Conservation (phyloP, 2,888 invertebrate species). For the Mechanitis messenoides region DNA sequence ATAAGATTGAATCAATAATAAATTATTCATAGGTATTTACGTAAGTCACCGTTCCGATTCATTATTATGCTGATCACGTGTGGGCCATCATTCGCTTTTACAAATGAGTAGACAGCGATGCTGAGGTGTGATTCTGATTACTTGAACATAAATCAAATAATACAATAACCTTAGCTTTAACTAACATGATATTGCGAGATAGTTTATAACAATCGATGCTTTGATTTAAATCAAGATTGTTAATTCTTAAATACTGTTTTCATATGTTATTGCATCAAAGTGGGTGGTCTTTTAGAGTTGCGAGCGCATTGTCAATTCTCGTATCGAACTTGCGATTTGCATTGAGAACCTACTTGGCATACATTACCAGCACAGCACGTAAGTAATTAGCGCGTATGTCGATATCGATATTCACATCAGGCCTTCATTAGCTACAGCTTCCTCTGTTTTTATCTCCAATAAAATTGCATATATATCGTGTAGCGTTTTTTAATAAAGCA, state of each 20-base stretch:
- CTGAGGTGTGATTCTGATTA: slow-evolving; percentile 41
- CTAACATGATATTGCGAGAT: too few species aligned
- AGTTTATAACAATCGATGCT: too few species aligned
- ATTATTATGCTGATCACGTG: slow-evolving; percentile 50
- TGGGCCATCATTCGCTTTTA: slow-evolving; percentile 42
- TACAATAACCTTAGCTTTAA: slow-evolving; percentile 19
- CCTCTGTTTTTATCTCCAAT: slow-evolving; percentile 31
- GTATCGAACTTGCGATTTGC: slow-evolving; percentile 75
- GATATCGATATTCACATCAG: slow-evolving; percentile 65
- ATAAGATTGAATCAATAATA: background rate
- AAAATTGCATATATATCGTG: slow-evolving; percentile 26
- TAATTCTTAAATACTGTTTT: slow-evolving; percentile 34
- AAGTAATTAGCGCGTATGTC: slow-evolving; percentile 65
- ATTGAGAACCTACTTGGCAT: slow-evolving; percentile 69
- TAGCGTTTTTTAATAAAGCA: slow-evolving; percentile 27
- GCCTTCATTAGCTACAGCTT: slow-evolving; percentile 51
- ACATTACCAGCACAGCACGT: slow-evolving; percentile 63
- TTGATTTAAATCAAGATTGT: too few species aligned
- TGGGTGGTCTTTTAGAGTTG: slow-evolving; percentile 71
- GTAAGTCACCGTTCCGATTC: slow-evolving; percentile 38
- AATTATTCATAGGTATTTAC: slow-evolving; percentile 25
- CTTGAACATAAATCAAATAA: slow-evolving; percentile 19
- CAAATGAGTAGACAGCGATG: slow-evolving; percentile 42
- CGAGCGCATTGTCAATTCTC: slow-evolving; percentile 72
- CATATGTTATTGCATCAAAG: slow-evolving; percentile 42